phyloP scores from a whole-genome alignment of 2,888 invertebrate species.

The Mamestra brassicae region DNA sequence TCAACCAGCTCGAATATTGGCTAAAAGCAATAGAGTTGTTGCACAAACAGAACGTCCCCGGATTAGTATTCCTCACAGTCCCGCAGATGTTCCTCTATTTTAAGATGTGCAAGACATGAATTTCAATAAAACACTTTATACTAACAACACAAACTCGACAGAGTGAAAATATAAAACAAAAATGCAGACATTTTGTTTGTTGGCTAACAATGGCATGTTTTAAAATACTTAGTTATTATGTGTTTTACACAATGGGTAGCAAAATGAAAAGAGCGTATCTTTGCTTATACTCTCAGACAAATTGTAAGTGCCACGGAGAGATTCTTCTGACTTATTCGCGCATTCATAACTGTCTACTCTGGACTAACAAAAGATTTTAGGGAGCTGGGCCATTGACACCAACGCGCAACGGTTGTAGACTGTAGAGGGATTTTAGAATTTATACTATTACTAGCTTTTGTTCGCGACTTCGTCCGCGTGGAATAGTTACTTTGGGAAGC shows the following conservation, averaged over 20 bases:
- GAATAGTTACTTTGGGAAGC: too few species aligned
- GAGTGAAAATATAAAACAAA: slow-evolving; percentile 54
- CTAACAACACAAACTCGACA: slow-evolving; percentile 35
- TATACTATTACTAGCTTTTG: not conserved
- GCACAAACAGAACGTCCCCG: slow-evolving; percentile 44
- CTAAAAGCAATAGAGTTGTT: slow-evolving; percentile 50
- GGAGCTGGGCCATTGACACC: not conserved
- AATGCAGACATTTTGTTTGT: slow-evolving; percentile 47
- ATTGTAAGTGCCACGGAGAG: slow-evolving; percentile 45
- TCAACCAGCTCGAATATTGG: slow-evolving; percentile 38
- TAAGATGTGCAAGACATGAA: slow-evolving; percentile 60
- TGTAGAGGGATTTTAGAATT: not conserved
- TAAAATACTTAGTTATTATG: slow-evolving; percentile 51
- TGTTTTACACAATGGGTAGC: slow-evolving; percentile 54
- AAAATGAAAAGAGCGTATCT: slow-evolving; percentile 53
- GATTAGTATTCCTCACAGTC: slow-evolving; percentile 57
- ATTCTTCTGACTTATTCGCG: slow-evolving; percentile 31
- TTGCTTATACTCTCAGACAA: slow-evolving; percentile 52
- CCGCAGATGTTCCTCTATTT: slow-evolving; percentile 59
- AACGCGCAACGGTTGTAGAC: not conserved
- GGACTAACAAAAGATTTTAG: slow-evolving; percentile 29
- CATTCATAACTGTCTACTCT: slow-evolving; percentile 31
- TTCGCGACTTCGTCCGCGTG: too few species aligned
- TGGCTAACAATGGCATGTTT: slow-evolving; percentile 56
- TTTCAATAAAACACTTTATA: slow-evolving; percentile 64